Base-by-base conservation (phyloP, 2,888 invertebrate genomes). In the Colostygia pectinataria region DNA sequence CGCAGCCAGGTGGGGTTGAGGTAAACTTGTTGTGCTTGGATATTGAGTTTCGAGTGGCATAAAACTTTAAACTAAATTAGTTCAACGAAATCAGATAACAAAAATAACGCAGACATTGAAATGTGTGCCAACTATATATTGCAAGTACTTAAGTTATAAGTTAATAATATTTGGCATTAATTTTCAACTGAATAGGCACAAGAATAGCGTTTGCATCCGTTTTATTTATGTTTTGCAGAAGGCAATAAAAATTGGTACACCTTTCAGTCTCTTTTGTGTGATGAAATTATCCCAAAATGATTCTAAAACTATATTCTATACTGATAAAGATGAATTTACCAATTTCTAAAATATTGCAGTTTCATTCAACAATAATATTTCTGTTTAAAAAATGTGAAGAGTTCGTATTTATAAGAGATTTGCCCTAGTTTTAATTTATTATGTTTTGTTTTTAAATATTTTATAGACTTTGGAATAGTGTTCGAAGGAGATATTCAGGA, bases 1-100 rank as follows among this genome's bases (percentile, higher is more conserved):
- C 75, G 96, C 96, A 46, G 95, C 96, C 12, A 93, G 94, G 84
- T 96, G 96, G 93, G 95, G 95, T 65, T 90, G 81, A 83, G 53
- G 44, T 54, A 48, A 55, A 37, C 12, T 40, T 9, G 33, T 23
- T 41, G 34, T 55, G 39, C 43, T 41, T 48, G 39, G 49, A 67
- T 59, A 59, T 58, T 61, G 53, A 63, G 58, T 65, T 34, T 47
- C 32, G 46, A 53, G 55, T 53, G 53, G 53, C 53, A 59, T 54
- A 58, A 15, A 49, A 45, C 63, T 70, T 71, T 72, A 69, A 34
- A 34, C 39, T 71, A 73, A 75, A 76, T 77, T 45, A 6, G 34
- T 34, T 34, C 10, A 44, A 5, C 20, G 4, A 18, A 33, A 37
- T 25, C 8, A 31, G 8, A 23, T 31, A 29, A 4, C 28, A 13